Conservation (phyloP, 2,888 invertebrate genomes). For the Drosophila anomalata region DNA sequence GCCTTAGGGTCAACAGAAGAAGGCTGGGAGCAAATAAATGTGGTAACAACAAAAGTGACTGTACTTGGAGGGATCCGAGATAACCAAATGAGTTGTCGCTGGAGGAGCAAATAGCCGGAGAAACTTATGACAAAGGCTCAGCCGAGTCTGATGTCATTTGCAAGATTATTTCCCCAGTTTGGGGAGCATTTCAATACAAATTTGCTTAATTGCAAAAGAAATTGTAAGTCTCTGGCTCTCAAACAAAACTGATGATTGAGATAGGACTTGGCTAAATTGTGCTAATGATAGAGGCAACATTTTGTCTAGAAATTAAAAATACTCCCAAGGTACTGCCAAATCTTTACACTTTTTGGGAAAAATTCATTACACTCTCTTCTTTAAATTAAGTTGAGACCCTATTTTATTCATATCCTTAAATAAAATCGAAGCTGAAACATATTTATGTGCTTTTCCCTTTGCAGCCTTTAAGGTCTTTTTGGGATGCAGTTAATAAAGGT, state of each 20-base stretch:
- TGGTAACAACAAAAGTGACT: conserved; percentile 29
- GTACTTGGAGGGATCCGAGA: conserved; percentile 54
- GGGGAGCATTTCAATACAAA: conserved; percentile 35
- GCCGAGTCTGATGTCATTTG: conserved; percentile 40
- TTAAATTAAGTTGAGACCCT: too few species aligned
- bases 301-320: not conserved
- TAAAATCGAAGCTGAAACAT: not conserved
- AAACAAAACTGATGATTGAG: not conserved
- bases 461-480: not conserved
- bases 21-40: conserved; percentile 34
- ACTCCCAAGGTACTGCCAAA: not conserved
- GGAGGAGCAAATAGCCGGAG: conserved; percentile 32
- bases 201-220: conserved; percentile 23
- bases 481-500: conserved; percentile 17
- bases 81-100: conserved; percentile 55
- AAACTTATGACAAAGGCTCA: conserved; percentile 42
- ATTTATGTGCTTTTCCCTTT: not conserved
- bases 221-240: not conserved
- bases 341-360: not conserved
- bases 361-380: too few species aligned
- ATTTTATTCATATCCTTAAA: not conserved
- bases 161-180: conserved; percentile 32
- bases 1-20: conserved; percentile 23
- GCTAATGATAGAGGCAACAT: not conserved
- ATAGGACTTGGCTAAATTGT: not conserved